phyloP scores from a whole-genome alignment of 2,113 vertebrate species.

The Chionomys nivalis region DNA sequence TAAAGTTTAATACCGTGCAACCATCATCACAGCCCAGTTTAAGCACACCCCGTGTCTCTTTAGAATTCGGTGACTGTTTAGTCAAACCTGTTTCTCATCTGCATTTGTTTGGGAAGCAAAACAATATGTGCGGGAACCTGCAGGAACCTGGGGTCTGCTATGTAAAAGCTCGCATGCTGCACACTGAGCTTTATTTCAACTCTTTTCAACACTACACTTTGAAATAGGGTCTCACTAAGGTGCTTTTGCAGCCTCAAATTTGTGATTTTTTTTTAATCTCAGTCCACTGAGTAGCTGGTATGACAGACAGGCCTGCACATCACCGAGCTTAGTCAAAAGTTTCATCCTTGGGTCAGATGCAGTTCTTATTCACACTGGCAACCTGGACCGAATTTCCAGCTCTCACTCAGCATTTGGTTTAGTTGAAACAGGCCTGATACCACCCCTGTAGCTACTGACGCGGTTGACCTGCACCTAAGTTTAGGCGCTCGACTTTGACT shows the following conservation, averaged over 20 bases:
- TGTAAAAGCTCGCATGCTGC: not conserved
- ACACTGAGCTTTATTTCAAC: not conserved
- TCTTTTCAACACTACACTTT: not conserved
- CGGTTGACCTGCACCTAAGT: not conserved
- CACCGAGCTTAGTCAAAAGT: not conserved
- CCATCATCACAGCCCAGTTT: not conserved
- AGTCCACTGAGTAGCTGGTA: not conserved
- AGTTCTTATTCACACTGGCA: conserved; percentile 26
- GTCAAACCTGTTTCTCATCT: not conserved
- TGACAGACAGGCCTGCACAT: not conserved
- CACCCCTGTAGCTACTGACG: not conserved
- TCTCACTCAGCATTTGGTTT: not conserved
- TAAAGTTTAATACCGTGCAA: not conserved
- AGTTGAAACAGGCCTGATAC: not conserved
- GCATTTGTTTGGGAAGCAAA: not conserved
- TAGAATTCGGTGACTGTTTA: conserved; percentile 10
- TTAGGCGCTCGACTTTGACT: not conserved
- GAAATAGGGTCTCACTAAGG: not conserved
- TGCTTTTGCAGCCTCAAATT: not conserved
- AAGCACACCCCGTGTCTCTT: not conserved
- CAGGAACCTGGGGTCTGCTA: not conserved
- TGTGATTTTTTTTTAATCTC: not conserved
- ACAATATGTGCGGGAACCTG: not conserved
- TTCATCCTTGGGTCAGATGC: conserved; percentile 33
- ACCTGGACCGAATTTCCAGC: not conserved